phyloP scores from a whole-genome alignment of 2,888 invertebrate genomes.

The Trichacis sp. region DNA sequence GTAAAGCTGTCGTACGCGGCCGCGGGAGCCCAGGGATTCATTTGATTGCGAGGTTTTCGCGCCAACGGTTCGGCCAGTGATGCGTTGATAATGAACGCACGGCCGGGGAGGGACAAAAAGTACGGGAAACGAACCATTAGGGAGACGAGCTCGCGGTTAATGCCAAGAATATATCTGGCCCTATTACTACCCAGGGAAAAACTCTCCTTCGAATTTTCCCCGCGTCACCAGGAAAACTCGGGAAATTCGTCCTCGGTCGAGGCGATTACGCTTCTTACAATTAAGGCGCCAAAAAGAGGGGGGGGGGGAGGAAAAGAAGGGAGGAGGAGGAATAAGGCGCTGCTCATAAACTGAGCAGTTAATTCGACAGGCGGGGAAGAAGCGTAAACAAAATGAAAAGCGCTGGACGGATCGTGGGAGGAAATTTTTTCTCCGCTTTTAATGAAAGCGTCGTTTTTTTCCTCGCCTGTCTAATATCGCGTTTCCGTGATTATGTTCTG shows the following conservation, averaged over 20 bases:
- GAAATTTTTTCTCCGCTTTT: background rate
- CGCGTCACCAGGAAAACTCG: background rate
- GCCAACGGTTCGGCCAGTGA: constrained; percentile 39
- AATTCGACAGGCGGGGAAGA: constrained; percentile 1
- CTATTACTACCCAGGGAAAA: constrained; percentile 10
- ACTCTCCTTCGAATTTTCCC: constrained; percentile 11
- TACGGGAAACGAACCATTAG: constrained; percentile 37
- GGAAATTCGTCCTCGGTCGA: background rate
- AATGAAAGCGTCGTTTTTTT: constrained; percentile 1
- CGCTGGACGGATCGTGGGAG: background rate
- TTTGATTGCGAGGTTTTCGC: constrained; percentile 42
- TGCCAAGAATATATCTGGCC: constrained; percentile 36
- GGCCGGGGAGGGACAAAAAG: constrained; percentile 26
- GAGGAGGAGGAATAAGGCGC: background rate
- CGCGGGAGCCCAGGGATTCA: constrained; percentile 34
- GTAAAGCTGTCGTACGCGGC: background rate
- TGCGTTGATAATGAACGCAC: constrained; percentile 42
- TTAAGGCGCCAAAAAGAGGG: background rate
- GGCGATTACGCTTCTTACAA: background rate
- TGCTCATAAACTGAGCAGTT: constrained; percentile 1
- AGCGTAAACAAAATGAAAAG: background rate
- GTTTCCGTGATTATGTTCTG: background rate
- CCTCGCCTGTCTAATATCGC: background rate
- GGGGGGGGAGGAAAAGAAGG: background rate
- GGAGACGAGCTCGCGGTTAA: constrained; percentile 38